These are phyloP conservation scores for Apoda limacodes DNA, from an alignment of 2,888 invertebrate species.

Conservation along the genomic window DNA sequence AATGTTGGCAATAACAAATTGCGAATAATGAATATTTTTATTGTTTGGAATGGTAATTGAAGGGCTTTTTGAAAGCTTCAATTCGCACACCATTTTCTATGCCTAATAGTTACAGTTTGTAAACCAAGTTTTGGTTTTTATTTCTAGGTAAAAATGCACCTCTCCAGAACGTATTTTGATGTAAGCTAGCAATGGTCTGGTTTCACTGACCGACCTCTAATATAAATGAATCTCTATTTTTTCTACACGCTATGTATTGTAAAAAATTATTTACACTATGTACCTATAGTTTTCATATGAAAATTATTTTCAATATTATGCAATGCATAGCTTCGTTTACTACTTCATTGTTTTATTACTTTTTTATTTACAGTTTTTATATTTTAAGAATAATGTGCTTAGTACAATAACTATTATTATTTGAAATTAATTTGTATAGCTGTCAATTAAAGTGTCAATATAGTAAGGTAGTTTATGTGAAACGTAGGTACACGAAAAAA, in stretches of 20 bases:
- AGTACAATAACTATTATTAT: slow-evolving; percentile 27
- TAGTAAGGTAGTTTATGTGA: too few relatives aligned
- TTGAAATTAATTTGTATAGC: slow-evolving; percentile 36
- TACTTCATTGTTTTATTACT: slow-evolving; percentile 13
- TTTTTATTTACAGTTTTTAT: slow-evolving; percentile 11
- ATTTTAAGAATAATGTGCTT: slow-evolving; percentile 20
- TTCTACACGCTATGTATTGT: slow-evolving; percentile 68
- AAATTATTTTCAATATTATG: slow-evolving; percentile 21
- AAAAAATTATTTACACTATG: slow-evolving; percentile 61
- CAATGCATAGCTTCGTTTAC: slow-evolving; percentile 14
- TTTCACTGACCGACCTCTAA: slow-evolving; percentile 68
- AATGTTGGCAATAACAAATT: too few relatives aligned
- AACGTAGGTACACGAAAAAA: too few relatives aligned
- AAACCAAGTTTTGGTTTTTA: too few relatives aligned
- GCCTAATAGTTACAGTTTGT: too few relatives aligned
- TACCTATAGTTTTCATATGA: slow-evolving; percentile 50
- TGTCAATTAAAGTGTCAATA: slow-evolving; percentile 65
- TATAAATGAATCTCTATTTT: slow-evolving; percentile 69
- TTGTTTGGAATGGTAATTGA: too few relatives aligned
- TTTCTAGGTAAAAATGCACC: too few relatives aligned
- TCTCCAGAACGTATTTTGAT: too few relatives aligned
- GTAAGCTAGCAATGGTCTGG: slow-evolving; percentile 51
- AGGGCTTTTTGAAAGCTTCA: too few relatives aligned
- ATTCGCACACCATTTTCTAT: too few relatives aligned
- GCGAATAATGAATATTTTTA: too few relatives aligned